phyloP scores from a whole-genome alignment of 2,797 vertebrate species.

The Thunnus albacares region DNA sequence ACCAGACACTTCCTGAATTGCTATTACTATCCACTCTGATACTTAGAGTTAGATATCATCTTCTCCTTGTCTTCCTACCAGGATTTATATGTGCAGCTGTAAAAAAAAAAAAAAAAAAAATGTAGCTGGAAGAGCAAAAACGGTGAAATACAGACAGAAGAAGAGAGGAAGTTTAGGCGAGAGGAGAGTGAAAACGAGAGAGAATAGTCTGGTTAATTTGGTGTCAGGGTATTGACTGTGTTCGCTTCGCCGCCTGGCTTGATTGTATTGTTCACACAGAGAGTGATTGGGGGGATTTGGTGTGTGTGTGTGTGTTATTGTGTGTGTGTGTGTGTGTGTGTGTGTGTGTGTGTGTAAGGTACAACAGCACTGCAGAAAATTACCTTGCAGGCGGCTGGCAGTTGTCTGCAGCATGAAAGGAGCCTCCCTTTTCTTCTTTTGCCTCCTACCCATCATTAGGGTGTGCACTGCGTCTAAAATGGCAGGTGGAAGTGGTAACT shows the following conservation, averaged over 20 bases:
- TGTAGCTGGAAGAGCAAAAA: not conserved
- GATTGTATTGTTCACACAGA: conserved; percentile 73
- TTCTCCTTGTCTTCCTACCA: not conserved
- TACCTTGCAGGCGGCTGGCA: conserved; percentile 70
- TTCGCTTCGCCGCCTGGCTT: conserved; percentile 63
- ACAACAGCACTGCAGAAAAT: conserved; percentile 77
- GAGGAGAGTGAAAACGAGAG: conserved; percentile 18
- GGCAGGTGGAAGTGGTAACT: conserved; percentile 71
- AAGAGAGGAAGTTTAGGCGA: conserved; percentile 15
- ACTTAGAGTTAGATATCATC: not conserved
- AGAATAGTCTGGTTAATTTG: conserved; percentile 57
- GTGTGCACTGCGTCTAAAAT: conserved; percentile 75
- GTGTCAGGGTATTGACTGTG: conserved; percentile 65
- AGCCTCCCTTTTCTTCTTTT: conserved; percentile 75
- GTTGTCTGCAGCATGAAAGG: conserved; percentile 76
- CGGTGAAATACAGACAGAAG: no score
- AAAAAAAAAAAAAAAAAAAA: conserved; percentile 7
- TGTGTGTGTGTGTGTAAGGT: conserved; percentile 38
- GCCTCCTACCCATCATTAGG: conserved; percentile 74
- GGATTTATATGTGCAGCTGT: not conserved
- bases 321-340: conserved; percentile 15
- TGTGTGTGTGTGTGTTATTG: conserved; percentile 42
- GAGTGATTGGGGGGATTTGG: conserved; percentile 71
- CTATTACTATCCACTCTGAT: conserved; percentile 11
- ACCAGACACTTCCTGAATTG: conserved; percentile 36